phyloP scores from a whole-genome alignment of 2,797 vertebrate species.

The Lagodon rhomboides region DNA sequence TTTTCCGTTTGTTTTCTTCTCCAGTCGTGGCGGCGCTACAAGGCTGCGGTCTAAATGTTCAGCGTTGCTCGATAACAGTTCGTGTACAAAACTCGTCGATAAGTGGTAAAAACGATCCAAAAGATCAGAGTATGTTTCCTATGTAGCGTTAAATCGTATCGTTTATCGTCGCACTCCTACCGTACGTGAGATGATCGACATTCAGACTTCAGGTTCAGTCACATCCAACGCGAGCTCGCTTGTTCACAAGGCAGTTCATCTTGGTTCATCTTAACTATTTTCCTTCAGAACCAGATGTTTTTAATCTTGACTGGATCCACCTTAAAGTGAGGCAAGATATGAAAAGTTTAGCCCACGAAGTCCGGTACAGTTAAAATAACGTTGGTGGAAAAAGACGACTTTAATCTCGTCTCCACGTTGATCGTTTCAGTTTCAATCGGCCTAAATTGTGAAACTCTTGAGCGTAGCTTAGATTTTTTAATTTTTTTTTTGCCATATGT shows the following conservation, averaged over 20 bases:
- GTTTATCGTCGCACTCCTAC: background rate
- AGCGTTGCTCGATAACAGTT: conserved; percentile 19
- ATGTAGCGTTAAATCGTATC: conserved; percentile 4
- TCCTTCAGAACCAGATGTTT: conserved; percentile 5
- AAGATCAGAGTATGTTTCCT: background rate
- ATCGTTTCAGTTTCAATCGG: background rate
- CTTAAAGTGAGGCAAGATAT: background rate
- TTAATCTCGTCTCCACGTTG: background rate
- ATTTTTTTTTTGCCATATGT: background rate
- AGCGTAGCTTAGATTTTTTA: background rate
- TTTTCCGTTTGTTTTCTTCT: conserved; percentile 19
- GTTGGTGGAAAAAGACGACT: background rate
- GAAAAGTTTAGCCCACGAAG: background rate
- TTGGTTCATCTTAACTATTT: conserved; percentile 6
- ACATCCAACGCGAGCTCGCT: background rate
- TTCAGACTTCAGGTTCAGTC: conserved; percentile 10
- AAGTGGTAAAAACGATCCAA: conserved; percentile 18
- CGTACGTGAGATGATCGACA: conserved; percentile 23
- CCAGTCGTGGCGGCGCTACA: background rate
- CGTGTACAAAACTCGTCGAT: conserved; percentile 24
- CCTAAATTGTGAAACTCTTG: background rate
- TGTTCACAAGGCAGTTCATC: background rate
- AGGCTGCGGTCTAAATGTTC: conserved; percentile 18
- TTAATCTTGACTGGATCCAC: no score
- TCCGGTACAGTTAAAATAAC: background rate